These are phyloP conservation scores for Cephus cinctus DNA, from an alignment of 1,140 invertebrate genomes.

Conservation along the genomic window DNA sequence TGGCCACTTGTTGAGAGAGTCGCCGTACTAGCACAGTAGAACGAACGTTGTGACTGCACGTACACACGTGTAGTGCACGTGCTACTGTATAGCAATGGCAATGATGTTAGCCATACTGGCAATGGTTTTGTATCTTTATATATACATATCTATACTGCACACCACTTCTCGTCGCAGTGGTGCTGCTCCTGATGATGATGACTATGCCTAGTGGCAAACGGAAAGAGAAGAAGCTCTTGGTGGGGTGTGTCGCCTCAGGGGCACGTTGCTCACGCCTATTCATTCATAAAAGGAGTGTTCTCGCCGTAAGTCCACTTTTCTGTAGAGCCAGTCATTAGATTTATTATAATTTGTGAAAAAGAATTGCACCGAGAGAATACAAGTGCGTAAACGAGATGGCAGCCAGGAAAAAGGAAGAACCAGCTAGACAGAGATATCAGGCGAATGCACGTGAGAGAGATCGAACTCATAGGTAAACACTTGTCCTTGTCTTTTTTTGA, in stretches of 20 bases:
- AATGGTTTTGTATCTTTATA: neutral
- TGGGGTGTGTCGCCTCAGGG: neutral
- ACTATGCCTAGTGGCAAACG: constrained; percentile 11
- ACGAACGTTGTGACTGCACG: too few species aligned
- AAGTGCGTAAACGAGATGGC: too few species aligned
- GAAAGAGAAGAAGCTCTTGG: neutral
- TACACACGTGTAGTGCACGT: neutral
- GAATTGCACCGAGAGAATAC: too few species aligned
- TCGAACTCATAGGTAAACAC: constrained; percentile 70
- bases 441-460: constrained; percentile 73
- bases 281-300: constrained; percentile 14
- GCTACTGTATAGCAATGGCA: too few species aligned
- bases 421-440: constrained; percentile 62
- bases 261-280: constrained; percentile 15
- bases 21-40: too few species aligned
- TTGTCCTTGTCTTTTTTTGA: neutral
- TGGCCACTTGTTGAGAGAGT: constrained; percentile 11
- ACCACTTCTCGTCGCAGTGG: too few species aligned
- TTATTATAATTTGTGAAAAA: too few species aligned
- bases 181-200: too few species aligned
- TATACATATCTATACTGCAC: constrained; percentile 16
- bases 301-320: neutral
- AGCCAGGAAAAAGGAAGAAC: constrained; percentile 24
- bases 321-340: too few species aligned
- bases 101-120: too few species aligned